Evolutionary conservation across 2,113 vertebrate genomes (phyloP), one percentile per base, ranked within the genome.

Genomic region (Craseonycteris thonglongyai): DNA sequence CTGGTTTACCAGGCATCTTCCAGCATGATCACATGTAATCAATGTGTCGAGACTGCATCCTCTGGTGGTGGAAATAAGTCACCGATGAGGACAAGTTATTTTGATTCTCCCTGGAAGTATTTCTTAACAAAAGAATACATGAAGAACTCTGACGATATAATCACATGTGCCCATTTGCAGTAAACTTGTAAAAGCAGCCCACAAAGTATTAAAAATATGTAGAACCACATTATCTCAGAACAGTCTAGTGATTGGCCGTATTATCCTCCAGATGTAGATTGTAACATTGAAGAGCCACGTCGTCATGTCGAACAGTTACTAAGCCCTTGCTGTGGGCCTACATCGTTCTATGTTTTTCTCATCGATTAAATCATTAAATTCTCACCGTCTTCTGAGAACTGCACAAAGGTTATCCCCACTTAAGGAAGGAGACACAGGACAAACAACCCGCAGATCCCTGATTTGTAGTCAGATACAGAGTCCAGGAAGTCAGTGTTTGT

Each of bases 381-480:
- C 2, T 92, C 58, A 13, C 12, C 22, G 5, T 28, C 26, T 7
- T 24, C 7, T 12, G 47, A 47, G 38, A 22, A 24, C 79, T 66
- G 26, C n/a, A 24, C 54, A 42, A 38, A 35, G 63, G 6, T 68
- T 47, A 11, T 65, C 7, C 16, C n/a, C 35, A 8, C 8, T 54
- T 10, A 33, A 51, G 78, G 28, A 42, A 30, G 22, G 33, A 81
- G 88, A 21, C 8, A 35, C 24, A 66, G 28, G 28, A 4, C 18
- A 1, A 0, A 1, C 12, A 56, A 6, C 4, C 16, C 33, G 11
- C 18, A 13, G 45, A n/a, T 21, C 3, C 16, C 0, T 14, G 9
- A 5, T n/a, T 1, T 8, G 16, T 3, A 22, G 33, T 59, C 33
- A 5, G 1, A n/a, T 47, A 21, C 24, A 35, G 33, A 71, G 35